A percentile compares a stretch with the other conserved stretches of the same genome.
Conservation (phyloP, 2,888 invertebrate genomes). For the Brachyopa scutellaris region DNA sequence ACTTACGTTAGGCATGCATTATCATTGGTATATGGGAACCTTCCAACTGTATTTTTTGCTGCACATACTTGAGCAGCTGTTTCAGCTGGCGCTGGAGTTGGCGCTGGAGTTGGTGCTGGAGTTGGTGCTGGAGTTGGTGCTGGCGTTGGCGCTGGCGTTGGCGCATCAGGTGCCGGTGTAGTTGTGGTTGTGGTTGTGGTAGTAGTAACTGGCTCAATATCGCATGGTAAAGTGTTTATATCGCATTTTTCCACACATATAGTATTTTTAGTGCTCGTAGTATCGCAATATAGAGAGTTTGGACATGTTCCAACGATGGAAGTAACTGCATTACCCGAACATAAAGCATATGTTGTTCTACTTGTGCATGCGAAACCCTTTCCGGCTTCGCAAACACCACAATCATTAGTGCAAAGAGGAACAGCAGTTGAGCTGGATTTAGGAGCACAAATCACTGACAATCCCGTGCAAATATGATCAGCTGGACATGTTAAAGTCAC, state of each 20-base stretch:
- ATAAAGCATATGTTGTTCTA: slow-evolving; percentile 74
- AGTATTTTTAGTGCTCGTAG: too few species aligned
- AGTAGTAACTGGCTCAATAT: neutral
- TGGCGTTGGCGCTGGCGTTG: neutral
- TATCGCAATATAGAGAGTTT: slow-evolving; percentile 70
- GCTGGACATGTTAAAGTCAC: slow-evolving; percentile 69
- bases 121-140: neutral
- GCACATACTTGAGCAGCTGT: slow-evolving; percentile 10
- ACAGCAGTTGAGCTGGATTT: neutral
- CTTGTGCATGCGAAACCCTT: slow-evolving; percentile 75
- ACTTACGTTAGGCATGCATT: slow-evolving; percentile 14
- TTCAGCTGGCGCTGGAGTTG: neutral
- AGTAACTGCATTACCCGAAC: slow-evolving; percentile 31
- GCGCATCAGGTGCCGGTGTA: neutral
- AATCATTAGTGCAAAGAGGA: neutral
- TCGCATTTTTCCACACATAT: slow-evolving; percentile 73
- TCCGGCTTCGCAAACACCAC: neutral
- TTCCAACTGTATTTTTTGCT: neutral
- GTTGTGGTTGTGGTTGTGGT: neutral
- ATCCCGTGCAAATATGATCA: slow-evolving; percentile 74
- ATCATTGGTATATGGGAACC: slow-evolving; percentile 16
- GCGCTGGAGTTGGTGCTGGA: neutral
- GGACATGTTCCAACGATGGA: slow-evolving; percentile 66
- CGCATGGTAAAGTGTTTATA: neutral
- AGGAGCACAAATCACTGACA: slow-evolving; percentile 67